Conservation (phyloP, 1,140 invertebrate genomes). For the Daktulosphaira vitifoliae region DNA sequence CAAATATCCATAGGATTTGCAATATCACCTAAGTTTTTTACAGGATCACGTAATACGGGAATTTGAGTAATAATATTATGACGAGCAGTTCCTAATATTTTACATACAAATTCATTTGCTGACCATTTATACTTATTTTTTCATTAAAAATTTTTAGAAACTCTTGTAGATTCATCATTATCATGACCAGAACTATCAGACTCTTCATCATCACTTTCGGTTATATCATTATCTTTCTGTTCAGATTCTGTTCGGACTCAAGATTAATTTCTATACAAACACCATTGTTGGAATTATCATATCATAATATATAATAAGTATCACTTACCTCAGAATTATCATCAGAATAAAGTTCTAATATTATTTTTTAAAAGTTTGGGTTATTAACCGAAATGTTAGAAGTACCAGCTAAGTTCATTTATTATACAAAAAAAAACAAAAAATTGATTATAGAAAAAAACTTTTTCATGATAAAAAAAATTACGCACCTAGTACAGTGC, state of each 20-base stretch:
- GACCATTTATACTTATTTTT: conserved; percentile 10
- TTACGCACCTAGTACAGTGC: background rate
- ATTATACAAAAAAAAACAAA: no score
- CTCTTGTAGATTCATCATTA: background rate
- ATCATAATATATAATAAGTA: no score
- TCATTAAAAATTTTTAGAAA: background rate
- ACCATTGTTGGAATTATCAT: background rate
- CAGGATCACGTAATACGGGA: conserved; percentile 1
- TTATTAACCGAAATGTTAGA: no score
- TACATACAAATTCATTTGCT: background rate
- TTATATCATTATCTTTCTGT: background rate
- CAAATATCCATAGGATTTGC: background rate
- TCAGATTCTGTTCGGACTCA: conserved; percentile 5
- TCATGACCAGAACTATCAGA: background rate
- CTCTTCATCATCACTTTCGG: background rate
- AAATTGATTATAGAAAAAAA: no score
- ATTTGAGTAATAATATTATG: conserved; percentile 11
- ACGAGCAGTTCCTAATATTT: background rate
- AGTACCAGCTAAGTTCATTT: no score
- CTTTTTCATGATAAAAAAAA: background rate
- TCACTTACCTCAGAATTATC: background rate
- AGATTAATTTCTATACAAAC: conserved; percentile 1
- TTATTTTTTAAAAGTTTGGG: no score
- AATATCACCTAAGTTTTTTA: conserved; percentile 4
- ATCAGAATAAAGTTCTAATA: background rate